Evolutionary conservation across 1,140 invertebrate species (phyloP).

Genomic region (Manduca sexta): DNA sequence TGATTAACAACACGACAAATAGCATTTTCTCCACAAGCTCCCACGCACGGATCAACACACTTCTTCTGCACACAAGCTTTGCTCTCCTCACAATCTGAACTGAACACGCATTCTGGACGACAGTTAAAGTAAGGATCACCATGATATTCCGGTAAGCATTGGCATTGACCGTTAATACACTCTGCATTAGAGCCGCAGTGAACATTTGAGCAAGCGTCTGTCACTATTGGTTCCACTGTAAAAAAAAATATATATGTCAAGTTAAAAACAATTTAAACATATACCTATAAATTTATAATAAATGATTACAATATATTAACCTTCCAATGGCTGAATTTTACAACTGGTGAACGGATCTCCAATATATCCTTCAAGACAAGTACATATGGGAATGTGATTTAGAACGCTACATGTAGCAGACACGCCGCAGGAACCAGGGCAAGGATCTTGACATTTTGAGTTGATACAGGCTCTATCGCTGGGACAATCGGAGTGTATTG

Average conservation of each 20-base stretch:
- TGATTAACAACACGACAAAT: constrained; percentile 86
- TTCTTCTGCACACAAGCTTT: constrained; percentile 84
- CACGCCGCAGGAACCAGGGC: constrained; percentile 82
- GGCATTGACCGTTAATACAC: constrained; percentile 80
- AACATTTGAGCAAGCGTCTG: constrained; percentile 76
- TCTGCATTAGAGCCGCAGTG: constrained; percentile 86
- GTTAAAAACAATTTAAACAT: background rate
- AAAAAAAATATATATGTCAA: constrained; percentile 30
- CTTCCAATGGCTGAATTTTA: constrained; percentile 73
- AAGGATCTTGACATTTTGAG: constrained; percentile 81
- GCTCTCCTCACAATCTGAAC: constrained; percentile 83
- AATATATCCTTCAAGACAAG: constrained; percentile 78
- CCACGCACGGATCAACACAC: constrained; percentile 83
- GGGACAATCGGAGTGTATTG: constrained; percentile 77
- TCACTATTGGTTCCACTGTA: constrained; percentile 61
- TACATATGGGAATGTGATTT: constrained; percentile 79
- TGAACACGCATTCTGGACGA: constrained; percentile 87
- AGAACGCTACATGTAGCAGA: constrained; percentile 77
- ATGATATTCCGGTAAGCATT: constrained; percentile 77
- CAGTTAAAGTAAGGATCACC: constrained; percentile 81
- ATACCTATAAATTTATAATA: background rate
- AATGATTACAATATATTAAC: constrained; percentile 49
- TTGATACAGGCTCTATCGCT: constrained; percentile 77
- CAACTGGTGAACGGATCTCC: constrained; percentile 83
- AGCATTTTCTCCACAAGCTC: constrained; percentile 82